Base-by-base conservation (phyloP, 2,888 invertebrate species). In the Calliphora vomitoria region DNA sequence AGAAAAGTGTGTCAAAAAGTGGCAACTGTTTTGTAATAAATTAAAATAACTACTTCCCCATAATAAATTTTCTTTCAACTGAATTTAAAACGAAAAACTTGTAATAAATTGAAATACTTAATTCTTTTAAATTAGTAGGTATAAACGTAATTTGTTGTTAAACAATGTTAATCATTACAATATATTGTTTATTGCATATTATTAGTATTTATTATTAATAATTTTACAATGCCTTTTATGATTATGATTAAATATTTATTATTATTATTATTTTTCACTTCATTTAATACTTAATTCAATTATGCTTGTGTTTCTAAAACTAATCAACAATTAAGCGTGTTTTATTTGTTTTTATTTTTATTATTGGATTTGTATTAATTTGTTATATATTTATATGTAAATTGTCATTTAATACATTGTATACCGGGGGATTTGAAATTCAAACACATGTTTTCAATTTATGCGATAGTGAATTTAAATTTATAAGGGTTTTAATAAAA, bases 281-380 rank as follows among this genome's bases (percentile, higher is more conserved):
- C 18, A 72, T 74, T 82, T 69, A 10, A 13, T 64, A n/a, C n/a
- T n/a, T n/a, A 79, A 53, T 68, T 84, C 55, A 79, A 60, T 80
- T 69, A 79, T 60, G 38, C 41, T 74, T 68, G 31, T 47, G 79
- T 71, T 20, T 78, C 66, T 85, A 86, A 82, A 86, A 79, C 75
- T 82, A 86, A 86, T 80, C 75, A 82, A 75, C 64, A 86, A 58
- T 80, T 76, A 82, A 79, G 86, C 82, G 74, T 75, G 82, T 86
- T 78, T 68, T 69, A 64, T 53, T 83, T 41, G 35, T 84, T 68
- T 44, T 79, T 25, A 31, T 68, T 41, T 71, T 50, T 8, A 0
- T 8, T 8, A 55, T 71, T 81, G 18, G 15, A 71, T 71, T 71
- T 80, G n/a, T 50, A 47, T 71, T 69, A 20, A 3, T 20, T 66